These are phyloP conservation scores for Xiphophorus hellerii DNA, from an alignment of 2,113 vertebrate species.

Conservation along the genomic window DNA sequence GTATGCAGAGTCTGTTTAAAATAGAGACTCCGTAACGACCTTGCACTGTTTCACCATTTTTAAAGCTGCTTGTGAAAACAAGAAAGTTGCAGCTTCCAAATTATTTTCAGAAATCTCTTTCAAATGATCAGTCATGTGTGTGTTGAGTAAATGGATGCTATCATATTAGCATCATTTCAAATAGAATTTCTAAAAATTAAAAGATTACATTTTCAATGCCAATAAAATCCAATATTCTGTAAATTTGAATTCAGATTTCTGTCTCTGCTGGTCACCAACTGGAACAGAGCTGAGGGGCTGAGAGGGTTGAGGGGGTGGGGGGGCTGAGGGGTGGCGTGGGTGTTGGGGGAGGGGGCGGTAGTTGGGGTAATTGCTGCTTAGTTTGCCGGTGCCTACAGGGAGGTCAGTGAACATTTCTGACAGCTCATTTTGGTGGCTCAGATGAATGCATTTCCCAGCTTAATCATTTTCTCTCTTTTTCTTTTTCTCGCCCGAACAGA, in stretches of 20 bases:
- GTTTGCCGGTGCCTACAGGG: background rate
- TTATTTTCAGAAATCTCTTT: background rate
- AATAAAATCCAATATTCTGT: background rate
- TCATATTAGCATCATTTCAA: background rate
- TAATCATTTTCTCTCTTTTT: background rate
- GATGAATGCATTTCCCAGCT: background rate
- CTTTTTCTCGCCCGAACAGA: background rate
- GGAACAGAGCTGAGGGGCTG: background rate
- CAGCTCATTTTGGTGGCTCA: conserved; percentile 3
- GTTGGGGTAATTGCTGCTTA: background rate
- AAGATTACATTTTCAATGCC: background rate
- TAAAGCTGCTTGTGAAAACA: background rate
- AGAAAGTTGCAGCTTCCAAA: background rate
- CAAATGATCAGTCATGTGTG: background rate
- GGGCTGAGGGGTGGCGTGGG: too few species aligned
- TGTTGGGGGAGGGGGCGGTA: background rate
- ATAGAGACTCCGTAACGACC: background rate
- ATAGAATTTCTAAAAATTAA: background rate
- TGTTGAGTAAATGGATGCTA: background rate
- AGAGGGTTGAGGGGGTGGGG: too few species aligned
- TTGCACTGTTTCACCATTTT: background rate
- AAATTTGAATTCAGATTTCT: background rate
- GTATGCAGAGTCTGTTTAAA: background rate
- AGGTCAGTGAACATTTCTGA: conserved; percentile 12
- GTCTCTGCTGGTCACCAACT: background rate